Conservation (phyloP, 2,113 vertebrate species). For the Pantherophis guttatus region DNA sequence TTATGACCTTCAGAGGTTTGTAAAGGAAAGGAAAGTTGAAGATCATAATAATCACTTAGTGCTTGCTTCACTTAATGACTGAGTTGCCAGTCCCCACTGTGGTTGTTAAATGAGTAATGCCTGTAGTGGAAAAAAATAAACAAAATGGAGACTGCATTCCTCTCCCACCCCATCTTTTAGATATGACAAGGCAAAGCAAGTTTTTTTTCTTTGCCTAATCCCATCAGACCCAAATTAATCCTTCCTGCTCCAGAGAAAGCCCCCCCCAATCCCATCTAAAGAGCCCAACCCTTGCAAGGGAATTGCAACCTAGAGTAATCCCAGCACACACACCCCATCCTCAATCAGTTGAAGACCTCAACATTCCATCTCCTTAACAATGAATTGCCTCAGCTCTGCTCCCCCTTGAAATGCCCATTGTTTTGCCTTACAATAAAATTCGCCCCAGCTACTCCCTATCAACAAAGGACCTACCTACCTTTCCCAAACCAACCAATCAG, state of each 20-base stretch:
- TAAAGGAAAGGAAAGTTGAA: neutral
- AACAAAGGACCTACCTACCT: neutral
- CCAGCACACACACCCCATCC: neutral
- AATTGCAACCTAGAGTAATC: neutral
- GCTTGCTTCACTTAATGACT: neutral
- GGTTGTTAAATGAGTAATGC: neutral
- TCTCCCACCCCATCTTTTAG: neutral
- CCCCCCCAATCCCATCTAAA: neutral
- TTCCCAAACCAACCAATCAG: neutral
- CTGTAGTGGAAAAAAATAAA: neutral
- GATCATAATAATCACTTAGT: neutral
- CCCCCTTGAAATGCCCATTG: neutral
- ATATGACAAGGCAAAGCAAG: neutral
- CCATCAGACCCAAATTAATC: neutral
- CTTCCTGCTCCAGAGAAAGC: neutral
- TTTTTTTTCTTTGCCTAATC: neutral
- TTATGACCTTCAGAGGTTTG: neutral
- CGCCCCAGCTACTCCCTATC: neutral
- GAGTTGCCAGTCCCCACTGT: neutral
- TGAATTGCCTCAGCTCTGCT: neutral
- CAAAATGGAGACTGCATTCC: neutral
- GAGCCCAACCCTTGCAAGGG: neutral
- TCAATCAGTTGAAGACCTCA: neutral
- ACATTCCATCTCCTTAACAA: neutral
- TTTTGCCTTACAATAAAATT: neutral